These are phyloP conservation scores for Xenopus tropicalis DNA, from an alignment of 2,113 vertebrate genomes.

Conservation along the genomic window DNA sequence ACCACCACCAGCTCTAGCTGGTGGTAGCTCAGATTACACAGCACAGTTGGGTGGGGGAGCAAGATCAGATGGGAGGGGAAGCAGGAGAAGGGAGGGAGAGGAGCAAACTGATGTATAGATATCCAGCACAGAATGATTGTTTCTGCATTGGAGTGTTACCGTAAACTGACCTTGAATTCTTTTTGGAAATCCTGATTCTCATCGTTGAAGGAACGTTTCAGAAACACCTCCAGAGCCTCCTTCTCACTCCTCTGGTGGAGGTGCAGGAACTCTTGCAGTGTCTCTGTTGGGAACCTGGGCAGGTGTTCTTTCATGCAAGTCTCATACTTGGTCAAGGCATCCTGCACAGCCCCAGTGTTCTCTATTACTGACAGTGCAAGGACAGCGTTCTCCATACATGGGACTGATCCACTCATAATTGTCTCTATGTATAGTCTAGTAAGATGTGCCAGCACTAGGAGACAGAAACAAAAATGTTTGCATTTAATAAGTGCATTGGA, in stretches of 20 bases:
- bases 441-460: conserved; percentile 13
- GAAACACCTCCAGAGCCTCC: conserved; percentile 45
- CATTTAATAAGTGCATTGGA: too few relatives aligned
- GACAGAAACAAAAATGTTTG: too few relatives aligned
- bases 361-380: conserved; percentile 46
- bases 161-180: conserved; percentile 21
- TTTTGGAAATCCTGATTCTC: conserved; percentile 27
- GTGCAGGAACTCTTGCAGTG: conserved; percentile 34
- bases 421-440: conserved; percentile 46
- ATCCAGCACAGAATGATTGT: too few relatives aligned
- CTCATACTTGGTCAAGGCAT: conserved; percentile 35
- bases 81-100: too few relatives aligned
- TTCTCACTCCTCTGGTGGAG: conserved; percentile 37
- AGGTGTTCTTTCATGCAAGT: conserved; percentile 40
- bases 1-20: too few relatives aligned
- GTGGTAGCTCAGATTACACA: too few relatives aligned
- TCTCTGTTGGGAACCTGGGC: conserved; percentile 34
- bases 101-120: too few relatives aligned
- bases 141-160: too few relatives aligned
- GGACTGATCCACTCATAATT: conserved; percentile 50
- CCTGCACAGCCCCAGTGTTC: conserved; percentile 45
- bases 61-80: too few relatives aligned
- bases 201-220: conserved; percentile 48
- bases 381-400: conserved; percentile 55
- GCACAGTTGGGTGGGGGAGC: too few relatives aligned